A percentile compares a stretch with the other conserved stretches of the same genome.
Conservation (phyloP, 2,797 vertebrate genomes). For the Rhabdophis nuchalis region DNA sequence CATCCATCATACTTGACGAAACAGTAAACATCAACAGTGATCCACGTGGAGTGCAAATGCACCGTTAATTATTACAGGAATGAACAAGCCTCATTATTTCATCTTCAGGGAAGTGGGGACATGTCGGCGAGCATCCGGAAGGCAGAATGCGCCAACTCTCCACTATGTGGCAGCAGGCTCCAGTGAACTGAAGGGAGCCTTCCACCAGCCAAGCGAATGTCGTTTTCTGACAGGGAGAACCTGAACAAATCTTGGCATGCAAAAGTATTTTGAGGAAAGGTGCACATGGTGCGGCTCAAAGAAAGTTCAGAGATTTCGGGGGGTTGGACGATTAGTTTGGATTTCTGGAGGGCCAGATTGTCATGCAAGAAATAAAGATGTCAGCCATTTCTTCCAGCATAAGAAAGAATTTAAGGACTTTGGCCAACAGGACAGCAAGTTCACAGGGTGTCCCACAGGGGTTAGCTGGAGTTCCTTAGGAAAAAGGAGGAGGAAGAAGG, state of each 20-base stretch:
- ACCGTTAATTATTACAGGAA: constrained; percentile 78
- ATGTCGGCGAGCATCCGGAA: constrained; percentile 26
- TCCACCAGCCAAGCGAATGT: constrained; percentile 8
- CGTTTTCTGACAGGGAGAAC: background rate
- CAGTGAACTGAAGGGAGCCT: constrained; percentile 67
- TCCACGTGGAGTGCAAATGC: constrained; percentile 71
- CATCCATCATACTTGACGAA: constrained; percentile 94
- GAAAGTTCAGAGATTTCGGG: constrained; percentile 16
- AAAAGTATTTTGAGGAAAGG: constrained; percentile 28
- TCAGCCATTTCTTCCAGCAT: background rate
- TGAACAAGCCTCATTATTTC: constrained; percentile 68
- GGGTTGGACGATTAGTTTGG: background rate
- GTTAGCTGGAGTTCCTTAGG: background rate
- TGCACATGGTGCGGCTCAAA: constrained; percentile 26
- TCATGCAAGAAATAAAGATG: background rate
- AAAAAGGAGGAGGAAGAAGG: no score
- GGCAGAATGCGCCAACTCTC: constrained; percentile 45
- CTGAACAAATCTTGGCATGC: constrained; percentile 15
- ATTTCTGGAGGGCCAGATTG: background rate
- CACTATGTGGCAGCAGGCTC: constrained; percentile 88
- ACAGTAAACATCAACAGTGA: constrained; percentile 83
- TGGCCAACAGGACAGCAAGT: background rate
- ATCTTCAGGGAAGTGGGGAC: constrained; percentile 53
- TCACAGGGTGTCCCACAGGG: background rate
- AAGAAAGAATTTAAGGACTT: background rate